A percentile compares a stretch with the other conserved stretches of the same genome.
Conservation (phyloP, 2,888 invertebrate genomes). For the Napeogenes sylphis region DNA sequence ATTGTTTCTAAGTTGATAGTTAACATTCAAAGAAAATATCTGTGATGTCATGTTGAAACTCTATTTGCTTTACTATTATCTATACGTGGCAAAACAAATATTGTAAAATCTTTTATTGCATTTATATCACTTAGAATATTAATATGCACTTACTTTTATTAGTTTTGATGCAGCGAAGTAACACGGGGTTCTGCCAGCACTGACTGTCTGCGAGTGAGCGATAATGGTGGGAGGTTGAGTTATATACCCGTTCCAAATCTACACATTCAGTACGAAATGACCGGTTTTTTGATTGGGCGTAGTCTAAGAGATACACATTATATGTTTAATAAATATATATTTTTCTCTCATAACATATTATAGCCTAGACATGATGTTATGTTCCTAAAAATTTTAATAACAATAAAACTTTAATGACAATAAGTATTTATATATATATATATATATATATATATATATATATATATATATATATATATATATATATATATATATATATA, state of each 20-base stretch:
- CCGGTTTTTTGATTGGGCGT: slow-evolving; percentile 34
- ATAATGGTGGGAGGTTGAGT: slow-evolving; percentile 49
- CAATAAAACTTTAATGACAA: no score
- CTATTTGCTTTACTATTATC: no score
- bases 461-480: no score
- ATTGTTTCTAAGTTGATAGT: no score
- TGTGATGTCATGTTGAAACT: no score
- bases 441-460: no score
- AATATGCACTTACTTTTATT: slow-evolving; percentile 47
- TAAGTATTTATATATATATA: no score
- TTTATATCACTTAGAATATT: slow-evolving; percentile 14
- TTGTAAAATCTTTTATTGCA: neutral
- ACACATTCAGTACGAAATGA: slow-evolving; percentile 12
- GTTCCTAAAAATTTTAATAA: no score
- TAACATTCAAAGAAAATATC: no score
- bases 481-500: no score
- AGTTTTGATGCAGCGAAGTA: slow-evolving; percentile 28
- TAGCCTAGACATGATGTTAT: no score
- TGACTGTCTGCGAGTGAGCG: slow-evolving; percentile 44
- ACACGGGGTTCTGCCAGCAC: slow-evolving; percentile 39
- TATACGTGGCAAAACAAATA: no score
- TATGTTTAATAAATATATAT: neutral
- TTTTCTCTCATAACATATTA: neutral
- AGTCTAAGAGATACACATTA: neutral
- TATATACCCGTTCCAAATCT: slow-evolving; percentile 43